Conservation (phyloP, 2,888 invertebrate species). For the Apomyelois bistriatella region DNA sequence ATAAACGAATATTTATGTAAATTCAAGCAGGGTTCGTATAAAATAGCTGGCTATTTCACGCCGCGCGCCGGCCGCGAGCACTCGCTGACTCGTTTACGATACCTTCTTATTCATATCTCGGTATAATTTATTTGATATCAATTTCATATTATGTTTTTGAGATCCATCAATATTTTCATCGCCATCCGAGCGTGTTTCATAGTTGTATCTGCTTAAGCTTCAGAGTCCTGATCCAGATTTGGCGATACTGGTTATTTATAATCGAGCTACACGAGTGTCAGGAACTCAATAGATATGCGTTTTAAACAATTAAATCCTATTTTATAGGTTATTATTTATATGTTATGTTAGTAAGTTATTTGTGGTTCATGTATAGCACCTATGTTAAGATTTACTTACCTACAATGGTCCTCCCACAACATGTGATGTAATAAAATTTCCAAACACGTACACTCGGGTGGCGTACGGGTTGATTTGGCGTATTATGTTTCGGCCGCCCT, state of each 20-base stretch:
- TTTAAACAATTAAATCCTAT: no score
- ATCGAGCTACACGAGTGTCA: no score
- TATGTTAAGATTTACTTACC: no score
- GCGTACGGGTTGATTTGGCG: constrained; percentile 21
- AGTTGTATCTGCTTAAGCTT: no score
- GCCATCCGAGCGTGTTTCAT: background rate
- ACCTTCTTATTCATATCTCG: constrained; percentile 17
- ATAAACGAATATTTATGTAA: constrained; percentile 71
- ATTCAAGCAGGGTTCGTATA: constrained; percentile 49
- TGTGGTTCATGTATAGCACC: no score
- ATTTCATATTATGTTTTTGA: background rate
- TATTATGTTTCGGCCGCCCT: constrained; percentile 18
- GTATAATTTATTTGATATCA: constrained; percentile 12
- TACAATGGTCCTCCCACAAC: no score
- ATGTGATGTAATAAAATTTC: constrained; percentile 18
- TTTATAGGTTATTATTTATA: no score
- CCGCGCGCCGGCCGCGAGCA: constrained; percentile 37
- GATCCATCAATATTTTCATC: background rate
- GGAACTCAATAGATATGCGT: no score
- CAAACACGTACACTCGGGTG: constrained; percentile 19
- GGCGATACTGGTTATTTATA: no score
- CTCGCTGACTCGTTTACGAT: constrained; percentile 38
- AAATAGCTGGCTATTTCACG: constrained; percentile 43
- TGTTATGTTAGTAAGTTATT: no score
- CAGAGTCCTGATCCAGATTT: no score